Evolutionary conservation across 2,797 vertebrate genomes (phyloP).

Genomic region (Anguilla marmorata): DNA sequence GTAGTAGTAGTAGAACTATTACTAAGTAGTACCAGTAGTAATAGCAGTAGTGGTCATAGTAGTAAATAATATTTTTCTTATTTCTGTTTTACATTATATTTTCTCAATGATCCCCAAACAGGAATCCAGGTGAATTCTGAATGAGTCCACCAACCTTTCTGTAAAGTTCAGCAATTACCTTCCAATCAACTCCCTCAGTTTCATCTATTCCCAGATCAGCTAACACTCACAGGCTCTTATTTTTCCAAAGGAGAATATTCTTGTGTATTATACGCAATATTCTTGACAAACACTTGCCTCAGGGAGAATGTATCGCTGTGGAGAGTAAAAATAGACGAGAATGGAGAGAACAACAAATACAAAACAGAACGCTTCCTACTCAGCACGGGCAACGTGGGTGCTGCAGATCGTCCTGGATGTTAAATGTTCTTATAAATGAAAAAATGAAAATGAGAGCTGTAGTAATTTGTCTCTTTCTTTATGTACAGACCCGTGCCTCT

Average conservation of each 20-base stretch:
- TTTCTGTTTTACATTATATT: background rate
- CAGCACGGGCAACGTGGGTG: background rate
- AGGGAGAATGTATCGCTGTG: constrained; percentile 41
- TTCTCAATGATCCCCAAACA: background rate
- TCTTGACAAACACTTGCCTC: constrained; percentile 37
- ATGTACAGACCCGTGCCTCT: background rate
- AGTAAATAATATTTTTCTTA: background rate
- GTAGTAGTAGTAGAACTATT: too few species aligned
- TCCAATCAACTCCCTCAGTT: background rate
- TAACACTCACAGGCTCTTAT: background rate
- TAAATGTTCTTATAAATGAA: background rate
- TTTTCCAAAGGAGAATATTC: constrained; percentile 9
- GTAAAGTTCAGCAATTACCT: background rate
- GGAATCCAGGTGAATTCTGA: background rate
- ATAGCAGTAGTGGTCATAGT: background rate
- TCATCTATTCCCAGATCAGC: background rate
- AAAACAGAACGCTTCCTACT: constrained; percentile 28
- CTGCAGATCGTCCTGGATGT: background rate
- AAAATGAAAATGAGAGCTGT: background rate
- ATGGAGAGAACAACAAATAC: constrained; percentile 33
- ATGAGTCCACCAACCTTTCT: background rate
- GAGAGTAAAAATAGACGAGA: constrained; percentile 49
- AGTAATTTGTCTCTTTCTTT: background rate
- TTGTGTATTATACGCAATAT: constrained; percentile 25
- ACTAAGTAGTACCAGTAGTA: too few species aligned